Conservation (phyloP, 2,888 invertebrate species). For the Megalurothrips usitatus region DNA sequence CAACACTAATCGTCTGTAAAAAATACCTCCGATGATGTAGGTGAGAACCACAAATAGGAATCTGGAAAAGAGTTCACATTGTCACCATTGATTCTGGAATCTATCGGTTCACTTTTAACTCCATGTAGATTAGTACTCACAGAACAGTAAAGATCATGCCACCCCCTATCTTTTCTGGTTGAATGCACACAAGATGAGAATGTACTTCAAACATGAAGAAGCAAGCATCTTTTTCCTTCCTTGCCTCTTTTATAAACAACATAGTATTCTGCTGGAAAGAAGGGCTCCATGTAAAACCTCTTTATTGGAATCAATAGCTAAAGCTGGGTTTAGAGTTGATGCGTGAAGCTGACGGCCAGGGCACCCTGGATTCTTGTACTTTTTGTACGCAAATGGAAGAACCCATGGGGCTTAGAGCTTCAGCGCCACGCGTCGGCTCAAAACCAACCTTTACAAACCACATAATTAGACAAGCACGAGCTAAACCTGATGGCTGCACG, state of each 20-base stretch:
- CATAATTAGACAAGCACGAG: too few species aligned
- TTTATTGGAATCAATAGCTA: too few species aligned
- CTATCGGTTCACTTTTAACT: neutral
- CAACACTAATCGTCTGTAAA: conserved; percentile 36
- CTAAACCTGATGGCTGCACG: too few species aligned
- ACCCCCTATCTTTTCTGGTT: neutral
- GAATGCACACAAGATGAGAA: neutral
- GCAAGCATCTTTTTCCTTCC: neutral
- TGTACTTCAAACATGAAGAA: neutral
- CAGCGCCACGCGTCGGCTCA: too few species aligned
- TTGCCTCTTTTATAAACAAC: neutral
- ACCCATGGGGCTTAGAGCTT: too few species aligned
- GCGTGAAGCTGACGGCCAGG: too few species aligned
- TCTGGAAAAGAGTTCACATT: conserved; percentile 28
- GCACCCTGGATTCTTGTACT: too few species aligned
- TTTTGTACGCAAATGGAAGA: too few species aligned
- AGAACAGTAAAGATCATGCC: neutral
- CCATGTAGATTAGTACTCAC: neutral
- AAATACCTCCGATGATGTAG: conserved; percentile 36
- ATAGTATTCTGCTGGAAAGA: neutral
- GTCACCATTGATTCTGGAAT: neutral
- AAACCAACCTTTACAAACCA: too few species aligned
- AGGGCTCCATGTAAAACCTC: neutral
- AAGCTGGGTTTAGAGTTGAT: too few species aligned
- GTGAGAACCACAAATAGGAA: conserved; percentile 33